Evolutionary conservation across 2,113 vertebrate species (phyloP), one percentile per base, ranked within the genome.

Genomic region (Varanus salvator): DNA sequence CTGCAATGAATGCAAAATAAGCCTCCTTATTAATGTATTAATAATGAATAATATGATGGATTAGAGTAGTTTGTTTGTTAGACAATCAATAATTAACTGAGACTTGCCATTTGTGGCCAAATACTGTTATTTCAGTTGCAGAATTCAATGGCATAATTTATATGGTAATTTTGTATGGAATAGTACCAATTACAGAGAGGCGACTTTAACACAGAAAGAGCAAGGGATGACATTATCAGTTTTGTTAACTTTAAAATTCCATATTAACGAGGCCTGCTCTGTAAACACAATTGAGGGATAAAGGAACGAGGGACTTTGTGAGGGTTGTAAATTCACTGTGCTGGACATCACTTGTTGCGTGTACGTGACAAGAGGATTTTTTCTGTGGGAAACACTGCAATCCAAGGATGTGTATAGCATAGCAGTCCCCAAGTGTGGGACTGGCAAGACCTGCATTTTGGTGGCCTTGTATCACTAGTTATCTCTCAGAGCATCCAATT

Each of bases 91-190:
- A 96, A 95, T 97, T 96, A 97, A 96, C 87, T 90, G 64, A 88
- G 90, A 94, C 94, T 95, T 96, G 72, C 90, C 91, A 92, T 89
- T 96, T 93, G 89, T 91, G 93, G 94, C 94, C 34, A 95, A 93
- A 91, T 92, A 92, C 89, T 93, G 80, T 90, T 91, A 72, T 85
- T 95, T 89, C 93, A 94, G 91, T 91, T 93, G 93, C 87, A 92
- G 91, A 64, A 94, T 94, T 94, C 89, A 91, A 91, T 86, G 68
- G 80, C 6, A 38, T 91, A 94, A 96, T 96, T 96, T 96, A 94
- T 85, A 96, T 95, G 91, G 71, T 95, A 96, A 96, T 97, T 96
- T 96, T 94, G 84, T 92, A 92, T 91, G 90, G 92, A 91, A 93
- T 25, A 90, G 89, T 1, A 6, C 92, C 92, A 94, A 85, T 96